Evolutionary conservation across 2,888 invertebrate genomes (phyloP).

Genomic region (Hymenopus coronatus): DNA sequence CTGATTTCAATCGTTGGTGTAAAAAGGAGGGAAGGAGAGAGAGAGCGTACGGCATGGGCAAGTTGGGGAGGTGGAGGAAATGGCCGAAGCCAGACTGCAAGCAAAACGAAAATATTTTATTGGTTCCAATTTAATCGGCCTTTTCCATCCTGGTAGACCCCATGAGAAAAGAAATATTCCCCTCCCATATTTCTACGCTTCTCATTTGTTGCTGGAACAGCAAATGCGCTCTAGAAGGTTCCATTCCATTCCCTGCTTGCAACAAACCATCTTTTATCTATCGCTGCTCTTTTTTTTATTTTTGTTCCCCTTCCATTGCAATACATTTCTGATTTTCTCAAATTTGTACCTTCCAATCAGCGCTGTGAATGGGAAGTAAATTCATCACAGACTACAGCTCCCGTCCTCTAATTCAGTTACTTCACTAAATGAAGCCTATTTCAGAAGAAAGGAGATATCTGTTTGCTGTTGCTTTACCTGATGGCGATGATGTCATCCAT

Average conservation of each 20-base stretch:
- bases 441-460: background rate
- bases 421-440: background rate
- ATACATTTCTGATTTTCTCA: background rate
- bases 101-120: background rate
- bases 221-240: background rate
- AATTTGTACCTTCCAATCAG: background rate
- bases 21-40: no score
- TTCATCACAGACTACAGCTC: background rate
- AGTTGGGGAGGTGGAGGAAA: no score
- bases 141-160: background rate
- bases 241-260: background rate
- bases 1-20: no score
- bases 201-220: background rate
- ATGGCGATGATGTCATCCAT: background rate
- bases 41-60: no score
- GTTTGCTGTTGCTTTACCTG: background rate
- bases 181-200: background rate
- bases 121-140: background rate
- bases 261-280: background rate
- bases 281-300: background rate
- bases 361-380: background rate
- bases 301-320: background rate
- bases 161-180: background rate
- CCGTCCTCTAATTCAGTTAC: background rate
- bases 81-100: background rate